phyloP scores from a whole-genome alignment of 2,797 vertebrate species.

The Okamejei kenojei region DNA sequence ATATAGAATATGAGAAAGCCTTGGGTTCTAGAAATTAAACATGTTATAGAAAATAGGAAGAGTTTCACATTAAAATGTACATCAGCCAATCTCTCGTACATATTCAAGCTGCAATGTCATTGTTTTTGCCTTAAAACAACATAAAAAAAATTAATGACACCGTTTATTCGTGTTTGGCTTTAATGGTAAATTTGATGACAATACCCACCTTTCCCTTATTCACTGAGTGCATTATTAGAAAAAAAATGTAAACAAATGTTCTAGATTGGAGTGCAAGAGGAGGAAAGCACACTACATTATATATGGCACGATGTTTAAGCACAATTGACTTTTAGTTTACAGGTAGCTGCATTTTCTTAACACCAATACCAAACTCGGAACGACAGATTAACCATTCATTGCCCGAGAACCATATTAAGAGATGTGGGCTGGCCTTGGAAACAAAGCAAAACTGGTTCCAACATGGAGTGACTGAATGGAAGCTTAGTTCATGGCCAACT shows the following conservation, averaged over 20 bases:
- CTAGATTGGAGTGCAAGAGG: conserved; percentile 40
- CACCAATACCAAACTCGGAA: neutral
- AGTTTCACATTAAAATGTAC: neutral
- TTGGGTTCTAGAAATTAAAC: neutral
- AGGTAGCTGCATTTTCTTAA: conserved; percentile 15
- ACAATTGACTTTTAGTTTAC: conserved; percentile 32
- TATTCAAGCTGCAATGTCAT: conserved; percentile 27
- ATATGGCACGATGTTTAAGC: conserved; percentile 6
- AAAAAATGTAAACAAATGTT: conserved; percentile 45
- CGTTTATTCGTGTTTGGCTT: conserved; percentile 30
- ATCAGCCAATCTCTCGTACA: conserved; percentile 17
- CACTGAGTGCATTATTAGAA: conserved; percentile 43
- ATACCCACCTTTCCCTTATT: conserved; percentile 51
- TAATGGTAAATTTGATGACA: conserved; percentile 35
- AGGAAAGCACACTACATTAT: conserved; percentile 15
- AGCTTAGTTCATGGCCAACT: neutral
- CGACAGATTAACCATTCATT: neutral
- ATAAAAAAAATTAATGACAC: neutral
- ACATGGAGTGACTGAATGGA: conserved; percentile 15
- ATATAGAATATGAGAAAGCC: neutral
- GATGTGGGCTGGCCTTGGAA: too few species aligned
- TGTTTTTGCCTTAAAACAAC: conserved; percentile 22
- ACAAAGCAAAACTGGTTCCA: conserved; percentile 33
- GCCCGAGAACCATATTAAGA: neutral
- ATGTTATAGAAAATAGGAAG: neutral